A percentile compares a stretch with the other conserved stretches of the same genome.
These are phyloP conservation scores for Drosophila bunnanda DNA, from an alignment of 2,888 invertebrate genomes.

Conservation along the genomic window DNA sequence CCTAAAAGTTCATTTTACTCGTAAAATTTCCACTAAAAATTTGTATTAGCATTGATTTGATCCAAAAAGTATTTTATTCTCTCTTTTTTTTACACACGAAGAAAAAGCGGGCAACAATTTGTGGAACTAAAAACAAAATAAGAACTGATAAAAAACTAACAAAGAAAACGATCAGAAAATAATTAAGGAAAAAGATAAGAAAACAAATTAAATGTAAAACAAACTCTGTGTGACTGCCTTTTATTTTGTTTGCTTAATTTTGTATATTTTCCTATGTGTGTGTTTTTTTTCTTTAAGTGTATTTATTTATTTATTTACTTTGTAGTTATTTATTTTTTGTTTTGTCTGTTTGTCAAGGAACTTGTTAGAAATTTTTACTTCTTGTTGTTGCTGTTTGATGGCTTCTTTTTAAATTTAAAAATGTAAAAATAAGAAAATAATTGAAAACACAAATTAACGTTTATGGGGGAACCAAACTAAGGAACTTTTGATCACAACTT, in stretches of 20 bases:
- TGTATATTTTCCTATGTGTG: constrained; percentile 69
- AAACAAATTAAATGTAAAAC: constrained; percentile 22
- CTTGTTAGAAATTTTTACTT: constrained; percentile 69
- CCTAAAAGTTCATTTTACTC: constrained; percentile 62
- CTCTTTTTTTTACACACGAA: constrained; percentile 30
- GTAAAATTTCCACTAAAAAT: constrained; percentile 84
- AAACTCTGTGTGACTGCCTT: constrained; percentile 34
- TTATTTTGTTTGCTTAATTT: constrained; percentile 30
- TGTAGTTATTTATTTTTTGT: constrained; percentile 37
- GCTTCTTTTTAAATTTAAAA: constrained; percentile 55
- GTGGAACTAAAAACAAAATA: background rate
- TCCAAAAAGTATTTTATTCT: constrained; percentile 47
- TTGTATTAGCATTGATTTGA: constrained; percentile 76
- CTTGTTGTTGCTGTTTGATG: constrained; percentile 58
- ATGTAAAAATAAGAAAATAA: constrained; percentile 63
- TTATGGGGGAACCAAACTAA: constrained; percentile 82
- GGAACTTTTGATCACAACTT: constrained; percentile 83
- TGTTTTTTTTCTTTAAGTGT: constrained; percentile 2
- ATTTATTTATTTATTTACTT: constrained; percentile 24
- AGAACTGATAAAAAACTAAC: constrained; percentile 7
- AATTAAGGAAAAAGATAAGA: background rate
- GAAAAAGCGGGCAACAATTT: constrained; percentile 42
- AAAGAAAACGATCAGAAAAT: constrained; percentile 23
- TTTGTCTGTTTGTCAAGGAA: constrained; percentile 56
- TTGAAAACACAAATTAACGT: constrained; percentile 60